Percentiles rank a stretch among this genome's conserved stretches.
phyloP scores from a whole-genome alignment of 2,113 vertebrate species.

The Tetrao urogallus region DNA sequence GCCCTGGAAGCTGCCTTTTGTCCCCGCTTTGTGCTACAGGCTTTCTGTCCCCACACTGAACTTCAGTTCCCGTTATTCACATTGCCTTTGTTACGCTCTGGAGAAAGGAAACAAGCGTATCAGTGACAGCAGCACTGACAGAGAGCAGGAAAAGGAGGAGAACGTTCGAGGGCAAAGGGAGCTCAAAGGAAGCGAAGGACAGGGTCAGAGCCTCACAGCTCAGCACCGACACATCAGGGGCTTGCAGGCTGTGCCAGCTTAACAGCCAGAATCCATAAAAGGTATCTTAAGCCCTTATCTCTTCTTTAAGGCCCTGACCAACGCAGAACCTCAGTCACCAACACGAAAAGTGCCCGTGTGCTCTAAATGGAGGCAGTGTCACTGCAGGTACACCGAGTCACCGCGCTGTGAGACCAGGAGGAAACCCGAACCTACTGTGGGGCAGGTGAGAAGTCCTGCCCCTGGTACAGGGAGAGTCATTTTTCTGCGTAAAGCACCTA shows the following conservation, averaged over 20 bases:
- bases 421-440: background rate
- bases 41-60: background rate
- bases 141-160: slow-evolving; percentile 41
- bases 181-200: accelerated
- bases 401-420: background rate
- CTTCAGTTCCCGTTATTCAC: background rate
- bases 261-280: background rate
- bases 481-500: background rate
- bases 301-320: background rate
- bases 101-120: background rate
- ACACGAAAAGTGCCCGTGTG: background rate
- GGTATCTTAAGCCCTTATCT: background rate
- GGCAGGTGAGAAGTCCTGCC: background rate
- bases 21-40: background rate
- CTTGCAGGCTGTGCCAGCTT: background rate
- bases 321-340: background rate
- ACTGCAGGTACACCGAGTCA: background rate
- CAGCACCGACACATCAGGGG: background rate
- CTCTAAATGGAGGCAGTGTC: background rate
- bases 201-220: background rate
- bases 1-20: background rate
- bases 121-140: accelerated
- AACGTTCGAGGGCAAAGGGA: background rate
- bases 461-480: background rate
- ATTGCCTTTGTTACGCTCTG: background rate